These are phyloP conservation scores for Brachylomia viminalis DNA, from an alignment of 2,888 invertebrate genomes.

Conservation along the genomic window DNA sequence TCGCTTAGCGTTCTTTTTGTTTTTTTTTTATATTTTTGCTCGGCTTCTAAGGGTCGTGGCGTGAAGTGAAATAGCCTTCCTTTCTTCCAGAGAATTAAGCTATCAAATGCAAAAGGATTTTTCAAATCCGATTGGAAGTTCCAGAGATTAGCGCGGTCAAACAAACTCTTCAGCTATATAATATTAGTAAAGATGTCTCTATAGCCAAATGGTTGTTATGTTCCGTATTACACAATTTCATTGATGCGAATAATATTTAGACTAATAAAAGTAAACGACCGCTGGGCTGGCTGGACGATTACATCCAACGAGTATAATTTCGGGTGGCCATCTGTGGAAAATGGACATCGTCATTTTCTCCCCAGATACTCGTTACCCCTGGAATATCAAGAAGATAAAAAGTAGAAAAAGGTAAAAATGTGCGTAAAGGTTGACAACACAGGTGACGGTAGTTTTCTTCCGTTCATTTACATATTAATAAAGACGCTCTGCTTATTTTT, in stretches of 20 bases:
- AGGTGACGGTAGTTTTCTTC: constrained; percentile 71
- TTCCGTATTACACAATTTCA: constrained; percentile 27
- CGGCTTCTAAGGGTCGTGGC: neutral
- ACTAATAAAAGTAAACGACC: constrained; percentile 63
- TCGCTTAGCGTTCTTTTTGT: neutral
- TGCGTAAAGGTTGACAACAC: constrained; percentile 45
- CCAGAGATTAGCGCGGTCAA: neutral
- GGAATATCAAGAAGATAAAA: constrained; percentile 62
- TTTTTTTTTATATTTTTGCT: neutral
- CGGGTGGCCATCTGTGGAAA: constrained; percentile 69
- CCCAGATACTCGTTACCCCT: constrained; percentile 56
- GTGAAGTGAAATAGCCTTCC: neutral
- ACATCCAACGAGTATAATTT: constrained; percentile 67
- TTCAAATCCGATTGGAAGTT: neutral
- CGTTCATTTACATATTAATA: constrained; percentile 77
- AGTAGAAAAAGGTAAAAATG: constrained; percentile 67
- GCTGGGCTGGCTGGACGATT: constrained; percentile 53
- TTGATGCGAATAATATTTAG: constrained; percentile 60
- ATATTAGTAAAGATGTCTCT: neutral
- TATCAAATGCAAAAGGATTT: neutral
- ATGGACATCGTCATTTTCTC: constrained; percentile 69
- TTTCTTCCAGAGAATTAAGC: neutral
- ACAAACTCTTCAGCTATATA: neutral
- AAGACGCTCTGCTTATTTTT: constrained; percentile 32
- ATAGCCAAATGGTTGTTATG: constrained; percentile 4